Evolutionary conservation across 2,888 invertebrate genomes (phyloP).

Genomic region (Syrista parreyssii): DNA sequence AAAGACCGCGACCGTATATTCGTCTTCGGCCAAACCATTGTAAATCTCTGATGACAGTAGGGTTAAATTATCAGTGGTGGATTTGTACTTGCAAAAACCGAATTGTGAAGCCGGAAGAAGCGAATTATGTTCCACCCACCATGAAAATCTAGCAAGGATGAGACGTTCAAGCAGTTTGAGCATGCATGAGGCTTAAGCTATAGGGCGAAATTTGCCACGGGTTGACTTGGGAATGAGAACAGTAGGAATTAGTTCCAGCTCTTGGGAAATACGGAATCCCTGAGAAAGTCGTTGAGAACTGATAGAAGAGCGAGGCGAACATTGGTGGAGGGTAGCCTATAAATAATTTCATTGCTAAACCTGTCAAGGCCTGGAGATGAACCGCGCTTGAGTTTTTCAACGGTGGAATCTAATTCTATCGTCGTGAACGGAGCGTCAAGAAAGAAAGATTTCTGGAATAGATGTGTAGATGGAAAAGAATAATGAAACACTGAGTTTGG

Average conservation of each 20-base stretch:
- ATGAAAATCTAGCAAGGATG: conserved; percentile 4
- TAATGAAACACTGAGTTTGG: no score
- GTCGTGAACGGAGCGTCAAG: no score
- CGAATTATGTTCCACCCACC: conserved; percentile 11
- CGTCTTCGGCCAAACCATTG: background rate
- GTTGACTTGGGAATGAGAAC: conserved; percentile 14
- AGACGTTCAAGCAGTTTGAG: conserved; percentile 19
- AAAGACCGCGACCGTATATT: conserved; percentile 5
- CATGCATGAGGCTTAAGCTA: conserved; percentile 15
- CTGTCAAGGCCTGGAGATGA: conserved; percentile 11
- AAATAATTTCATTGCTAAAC: conserved; percentile 7
- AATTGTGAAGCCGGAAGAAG: conserved; percentile 10
- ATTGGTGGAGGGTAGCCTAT: background rate
- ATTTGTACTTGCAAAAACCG: conserved; percentile 13
- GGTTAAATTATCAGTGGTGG: conserved; percentile 14
- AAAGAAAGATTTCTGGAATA: no score
- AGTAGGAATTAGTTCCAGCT: background rate
- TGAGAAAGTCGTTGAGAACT: conserved; percentile 4
- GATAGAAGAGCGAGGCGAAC: background rate
- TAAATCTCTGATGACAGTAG: conserved; percentile 14
- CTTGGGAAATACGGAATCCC: background rate
- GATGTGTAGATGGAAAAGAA: no score
- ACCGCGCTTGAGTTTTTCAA: background rate
- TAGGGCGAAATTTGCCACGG: conserved; percentile 12
- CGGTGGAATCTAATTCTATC: no score